A percentile compares a stretch with the other conserved stretches of the same genome.
Evolutionary conservation across 2,113 vertebrate genomes (phyloP).

Genomic region (Sula dactylatra): DNA sequence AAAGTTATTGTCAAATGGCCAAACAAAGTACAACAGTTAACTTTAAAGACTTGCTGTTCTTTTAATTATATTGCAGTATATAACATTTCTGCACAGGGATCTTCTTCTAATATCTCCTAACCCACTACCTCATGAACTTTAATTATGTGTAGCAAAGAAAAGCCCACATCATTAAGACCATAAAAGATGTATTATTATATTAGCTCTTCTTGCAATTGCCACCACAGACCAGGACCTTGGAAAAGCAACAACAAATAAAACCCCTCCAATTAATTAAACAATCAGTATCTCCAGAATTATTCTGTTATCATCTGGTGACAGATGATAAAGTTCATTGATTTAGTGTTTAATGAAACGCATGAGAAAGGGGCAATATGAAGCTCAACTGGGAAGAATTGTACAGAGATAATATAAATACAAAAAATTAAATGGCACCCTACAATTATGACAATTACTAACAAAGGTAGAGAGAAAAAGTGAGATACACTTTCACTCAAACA

Average conservation of each 20-base stretch:
- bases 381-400: background rate
- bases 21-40: background rate
- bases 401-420: background rate
- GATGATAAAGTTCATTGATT: slow-evolving; percentile 42
- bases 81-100: background rate
- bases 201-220: background rate
- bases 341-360: slow-evolving; percentile 9
- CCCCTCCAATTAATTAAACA: slow-evolving; percentile 37
- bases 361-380: background rate
- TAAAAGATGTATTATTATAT: background rate
- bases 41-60: background rate
- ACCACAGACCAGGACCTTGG: background rate
- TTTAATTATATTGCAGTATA: slow-evolving; percentile 3
- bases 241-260: background rate
- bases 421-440: background rate
- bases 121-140: slow-evolving; percentile 15
- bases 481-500: background rate
- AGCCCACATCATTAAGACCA: background rate
- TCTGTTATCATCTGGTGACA: slow-evolving; percentile 11
- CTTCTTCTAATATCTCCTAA: background rate
- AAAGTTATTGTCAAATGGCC: background rate
- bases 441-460: background rate
- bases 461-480: background rate
- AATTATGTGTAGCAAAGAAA: background rate
- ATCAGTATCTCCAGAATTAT: background rate